These are phyloP conservation scores for Lordiphosa clarofinis DNA, from an alignment of 1,140 invertebrate species.

Conservation along the genomic window DNA sequence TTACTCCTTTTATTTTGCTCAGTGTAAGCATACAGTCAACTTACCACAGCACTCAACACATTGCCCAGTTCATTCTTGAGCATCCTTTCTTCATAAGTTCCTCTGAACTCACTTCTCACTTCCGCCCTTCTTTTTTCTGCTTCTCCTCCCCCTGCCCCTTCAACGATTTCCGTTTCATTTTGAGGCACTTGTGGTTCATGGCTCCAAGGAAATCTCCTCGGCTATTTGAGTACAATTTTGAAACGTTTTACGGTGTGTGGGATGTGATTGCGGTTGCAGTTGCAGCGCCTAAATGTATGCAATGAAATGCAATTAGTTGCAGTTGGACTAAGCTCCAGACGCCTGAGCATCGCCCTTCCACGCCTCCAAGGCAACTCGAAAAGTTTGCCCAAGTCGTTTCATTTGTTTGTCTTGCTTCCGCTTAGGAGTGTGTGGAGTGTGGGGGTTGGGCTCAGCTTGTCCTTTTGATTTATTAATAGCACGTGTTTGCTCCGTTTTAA, in stretches of 20 bases:
- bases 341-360: background rate
- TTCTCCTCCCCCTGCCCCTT: background rate
- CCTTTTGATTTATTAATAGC: slow-evolving; percentile 77
- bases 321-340: slow-evolving; percentile 13
- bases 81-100: slow-evolving; percentile 11
- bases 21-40: slow-evolving; percentile 39
- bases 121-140: slow-evolving; percentile 4
- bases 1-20: slow-evolving; percentile 16
- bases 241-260: slow-evolving; percentile 63
- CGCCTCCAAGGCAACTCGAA: background rate
- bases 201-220: slow-evolving; percentile 61
- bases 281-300: slow-evolving; percentile 61
- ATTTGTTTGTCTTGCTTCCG: slow-evolving; percentile 67
- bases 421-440: background rate
- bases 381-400: slow-evolving; percentile 60
- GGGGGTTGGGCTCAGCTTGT: slow-evolving; percentile 38
- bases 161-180: slow-evolving; percentile 19
- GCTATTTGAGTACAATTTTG: slow-evolving; percentile 70
- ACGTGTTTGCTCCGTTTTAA: slow-evolving; percentile 50
- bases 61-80: slow-evolving; percentile 48
- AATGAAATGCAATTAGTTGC: slow-evolving; percentile 77
- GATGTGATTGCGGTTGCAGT: slow-evolving; percentile 11
- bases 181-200: slow-evolving; percentile 43
- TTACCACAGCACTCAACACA: slow-evolving; percentile 55
- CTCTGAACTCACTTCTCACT: background rate